These are phyloP conservation scores for Apostichopus leukothele DNA, from an alignment of 53 echinoderm and acorn worm genomes.

Conservation along the genomic window DNA sequence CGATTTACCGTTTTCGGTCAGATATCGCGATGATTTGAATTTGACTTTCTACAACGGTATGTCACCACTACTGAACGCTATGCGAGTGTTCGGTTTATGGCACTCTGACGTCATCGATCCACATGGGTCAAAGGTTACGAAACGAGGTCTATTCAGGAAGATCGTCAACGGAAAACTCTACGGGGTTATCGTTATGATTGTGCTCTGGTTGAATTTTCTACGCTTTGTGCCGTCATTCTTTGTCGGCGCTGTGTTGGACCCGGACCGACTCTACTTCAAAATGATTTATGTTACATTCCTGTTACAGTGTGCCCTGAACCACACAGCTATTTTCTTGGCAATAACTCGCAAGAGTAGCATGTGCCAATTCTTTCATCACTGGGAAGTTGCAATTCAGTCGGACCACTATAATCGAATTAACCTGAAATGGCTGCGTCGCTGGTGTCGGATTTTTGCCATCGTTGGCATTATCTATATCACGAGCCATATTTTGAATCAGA, in stretches of 20 bases:
- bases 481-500: slow-evolving; percentile 66
- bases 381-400: slow-evolving; percentile 66
- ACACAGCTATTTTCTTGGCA: slow-evolving; percentile 64
- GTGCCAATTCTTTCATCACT: slow-evolving; percentile 75
- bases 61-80: slow-evolving; percentile 68
- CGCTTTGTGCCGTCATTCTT: slow-evolving; percentile 80
- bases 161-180: slow-evolving; percentile 76
- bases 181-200: slow-evolving; percentile 58
- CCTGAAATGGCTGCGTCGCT: slow-evolving; percentile 55
- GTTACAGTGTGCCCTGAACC: slow-evolving; percentile 86
- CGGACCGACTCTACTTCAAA: slow-evolving; percentile 68
- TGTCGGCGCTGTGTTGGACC: slow-evolving; percentile 59
- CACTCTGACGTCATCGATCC: slow-evolving; percentile 69
- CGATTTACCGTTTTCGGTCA: slow-evolving; percentile 34
- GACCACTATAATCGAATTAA: slow-evolving; percentile 59
- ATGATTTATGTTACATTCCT: slow-evolving; percentile 72
- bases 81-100: slow-evolving; percentile 79
- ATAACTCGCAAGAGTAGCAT: slow-evolving; percentile 55
- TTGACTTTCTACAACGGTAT: slow-evolving; percentile 69
- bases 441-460: slow-evolving; percentile 50
- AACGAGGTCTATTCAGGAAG: slow-evolving; percentile 37
- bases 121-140: neutral
- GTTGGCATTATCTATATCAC: slow-evolving; percentile 55
- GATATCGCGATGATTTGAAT: slow-evolving; percentile 54
- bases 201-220: slow-evolving; percentile 79